A percentile compares a stretch with the other conserved stretches of the same genome.
phyloP scores from a whole-genome alignment of 2,888 invertebrate species.

The Trilocha varians region DNA sequence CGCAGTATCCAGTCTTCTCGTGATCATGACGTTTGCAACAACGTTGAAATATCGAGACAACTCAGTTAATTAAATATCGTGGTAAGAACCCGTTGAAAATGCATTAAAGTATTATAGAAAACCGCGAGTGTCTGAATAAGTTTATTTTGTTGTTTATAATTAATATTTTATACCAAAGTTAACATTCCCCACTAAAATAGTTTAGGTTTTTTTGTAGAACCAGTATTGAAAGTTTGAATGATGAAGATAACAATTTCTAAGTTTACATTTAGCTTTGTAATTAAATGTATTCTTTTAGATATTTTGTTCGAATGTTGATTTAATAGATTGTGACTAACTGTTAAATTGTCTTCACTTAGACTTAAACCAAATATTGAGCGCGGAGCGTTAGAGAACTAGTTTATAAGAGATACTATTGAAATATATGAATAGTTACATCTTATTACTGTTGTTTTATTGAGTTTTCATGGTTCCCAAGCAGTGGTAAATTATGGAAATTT shows the following conservation, averaged over 20 bases:
- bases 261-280: constrained; percentile 52
- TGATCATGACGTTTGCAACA: no score
- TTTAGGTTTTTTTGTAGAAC: constrained; percentile 31
- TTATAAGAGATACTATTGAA: constrained; percentile 71
- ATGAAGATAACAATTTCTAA: constrained; percentile 43
- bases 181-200: constrained; percentile 79
- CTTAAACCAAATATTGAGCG: constrained; percentile 71
- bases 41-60: no score
- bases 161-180: constrained; percentile 80
- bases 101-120: no score
- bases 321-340: constrained; percentile 49
- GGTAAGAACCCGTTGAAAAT: no score
- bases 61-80: no score
- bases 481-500: not conserved
- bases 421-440: constrained; percentile 68
- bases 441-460: constrained; percentile 41
- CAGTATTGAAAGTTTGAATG: constrained; percentile 41
- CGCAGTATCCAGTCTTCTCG: no score
- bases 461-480: not conserved
- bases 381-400: constrained; percentile 68
- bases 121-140: constrained; percentile 61
- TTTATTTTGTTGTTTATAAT: constrained; percentile 70
- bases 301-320: constrained; percentile 60
- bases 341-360: constrained; percentile 67
- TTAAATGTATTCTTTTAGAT: constrained; percentile 59